Evolutionary conservation across 1,140 invertebrate genomes (phyloP).

Genomic region (Hypsibius dujardini): DNA sequence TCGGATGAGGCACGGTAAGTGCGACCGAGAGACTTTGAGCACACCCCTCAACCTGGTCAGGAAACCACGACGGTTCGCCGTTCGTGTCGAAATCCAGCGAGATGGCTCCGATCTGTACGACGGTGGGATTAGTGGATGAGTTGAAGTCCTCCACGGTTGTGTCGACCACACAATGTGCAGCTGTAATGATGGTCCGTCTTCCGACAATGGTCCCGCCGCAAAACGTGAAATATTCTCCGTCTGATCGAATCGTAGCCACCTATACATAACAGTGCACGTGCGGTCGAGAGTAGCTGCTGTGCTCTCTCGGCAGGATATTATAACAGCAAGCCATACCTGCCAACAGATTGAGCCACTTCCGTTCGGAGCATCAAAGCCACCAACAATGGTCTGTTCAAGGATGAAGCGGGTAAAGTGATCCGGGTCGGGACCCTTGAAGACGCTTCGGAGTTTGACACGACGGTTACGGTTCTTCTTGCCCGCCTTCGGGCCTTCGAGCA

Average conservation of each 20-base stretch:
- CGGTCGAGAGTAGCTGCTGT: too few species aligned
- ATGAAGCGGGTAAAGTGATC: too few species aligned
- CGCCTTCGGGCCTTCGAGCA: too few species aligned
- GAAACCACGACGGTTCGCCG: background rate
- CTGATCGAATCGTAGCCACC: background rate
- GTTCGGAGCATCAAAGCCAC: background rate
- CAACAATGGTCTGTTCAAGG: background rate
- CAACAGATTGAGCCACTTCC: background rate
- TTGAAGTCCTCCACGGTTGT: background rate
- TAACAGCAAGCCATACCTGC: background rate
- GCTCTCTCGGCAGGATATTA: background rate
- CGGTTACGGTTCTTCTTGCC: too few species aligned
- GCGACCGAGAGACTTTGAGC: background rate
- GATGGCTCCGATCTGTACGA: background rate
- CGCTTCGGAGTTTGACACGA: too few species aligned
- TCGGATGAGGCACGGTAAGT: background rate
- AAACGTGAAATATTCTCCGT: background rate
- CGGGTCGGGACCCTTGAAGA: too few species aligned
- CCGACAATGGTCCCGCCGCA: constrained; percentile 3
- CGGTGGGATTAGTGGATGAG: background rate
- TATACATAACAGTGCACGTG: background rate
- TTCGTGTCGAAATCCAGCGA: background rate
- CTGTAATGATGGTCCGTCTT: background rate
- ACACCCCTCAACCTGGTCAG: background rate
- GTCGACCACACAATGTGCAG: constrained; percentile 3